Evolutionary conservation across 2,888 invertebrate genomes (phyloP), one percentile per base, ranked within the genome.

Genomic region (Trisateles emortualis): DNA sequence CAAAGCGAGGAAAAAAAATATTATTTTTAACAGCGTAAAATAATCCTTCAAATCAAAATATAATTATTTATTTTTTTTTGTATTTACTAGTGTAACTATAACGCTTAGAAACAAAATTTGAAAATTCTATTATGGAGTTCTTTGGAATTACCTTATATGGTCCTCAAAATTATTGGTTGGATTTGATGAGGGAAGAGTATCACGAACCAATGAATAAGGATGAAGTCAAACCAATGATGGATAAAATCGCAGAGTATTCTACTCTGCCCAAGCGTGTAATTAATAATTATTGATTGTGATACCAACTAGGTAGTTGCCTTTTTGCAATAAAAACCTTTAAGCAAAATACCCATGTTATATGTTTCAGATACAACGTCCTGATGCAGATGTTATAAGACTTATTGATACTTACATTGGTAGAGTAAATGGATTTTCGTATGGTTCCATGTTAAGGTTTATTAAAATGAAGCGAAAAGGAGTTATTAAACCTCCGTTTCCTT

Each of bases 361-460:
- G n/a, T n/a, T 43, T 16, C 54, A 83, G 84, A 74, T 86, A 62
- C 59, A 79, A 66, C 78, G 86, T 40, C 84, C 83, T n/a, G 86
- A 89, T 55, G 65, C 79, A 2, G 82, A 91, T 39, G 70, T 77
- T 39, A 81, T 92, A n/a, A 81, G 91, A 55, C 74, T 87, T 36
- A 82, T 93, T 11, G 94, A 94, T 68, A 80, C 89, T 49, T 93
- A 93, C 54, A 77, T 93, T 36, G 93, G 93, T 14, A 83, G 86
- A 73, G 92, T 92, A 1, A 92, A 94, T 79, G 94, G 94, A 19
- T 94, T 93, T 64, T 86, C 94, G 0, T 94, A 94, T 63, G 92
- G 91, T 42, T 94, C 94, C 0, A 77, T 76, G 40, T 83, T 88
- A 60, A 84, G 93, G 68, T 85, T 93, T 60, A 76, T 59, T 2